Percentiles rank a stretch among this genome's conserved stretches.
phyloP scores from a whole-genome alignment of 2,888 invertebrate genomes.

The Osmoderma eremita region DNA sequence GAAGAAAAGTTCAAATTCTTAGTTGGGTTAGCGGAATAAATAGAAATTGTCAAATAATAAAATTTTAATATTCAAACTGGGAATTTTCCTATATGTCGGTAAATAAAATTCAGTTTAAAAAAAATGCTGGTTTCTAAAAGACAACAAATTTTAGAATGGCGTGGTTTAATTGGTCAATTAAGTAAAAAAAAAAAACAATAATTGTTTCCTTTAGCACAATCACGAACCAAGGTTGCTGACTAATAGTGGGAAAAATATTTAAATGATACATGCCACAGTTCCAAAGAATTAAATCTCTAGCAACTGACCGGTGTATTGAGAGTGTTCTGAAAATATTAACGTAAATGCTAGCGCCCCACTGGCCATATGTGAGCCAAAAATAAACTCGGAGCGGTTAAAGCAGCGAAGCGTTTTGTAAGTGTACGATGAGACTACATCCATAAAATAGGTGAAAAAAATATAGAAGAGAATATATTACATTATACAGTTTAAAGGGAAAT shows the following conservation, averaged over 20 bases:
- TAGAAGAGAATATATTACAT: too few relatives aligned
- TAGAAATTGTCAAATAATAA: too few relatives aligned
- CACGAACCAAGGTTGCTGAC: conserved; percentile 16
- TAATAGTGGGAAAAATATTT: not conserved
- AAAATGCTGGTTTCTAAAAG: too few relatives aligned
- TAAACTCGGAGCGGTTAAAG: conserved; percentile 13
- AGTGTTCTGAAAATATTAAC: conserved; percentile 23
- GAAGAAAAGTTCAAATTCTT: too few relatives aligned
- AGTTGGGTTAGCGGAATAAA: too few relatives aligned
- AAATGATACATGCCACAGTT: not conserved
- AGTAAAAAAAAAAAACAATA: conserved; percentile 4
- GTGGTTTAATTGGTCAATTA: conserved; percentile 12
- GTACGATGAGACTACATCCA: not conserved
- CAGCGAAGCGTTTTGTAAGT: not conserved
- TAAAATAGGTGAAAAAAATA: too few relatives aligned
- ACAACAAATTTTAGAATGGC: not conserved
- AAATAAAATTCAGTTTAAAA: too few relatives aligned
- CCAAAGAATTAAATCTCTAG: not conserved
- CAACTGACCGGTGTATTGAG: conserved; percentile 4
- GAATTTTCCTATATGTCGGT: too few relatives aligned
- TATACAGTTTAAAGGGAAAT: too few relatives aligned
- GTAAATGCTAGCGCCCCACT: conserved; percentile 14
- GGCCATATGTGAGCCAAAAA: conserved; percentile 33
- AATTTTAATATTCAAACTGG: too few relatives aligned
- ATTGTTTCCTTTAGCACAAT: conserved; percentile 26